Percentiles rank a stretch among this genome's conserved stretches.
phyloP scores from a whole-genome alignment of 1,140 invertebrate genomes.

The Formica exsecta region DNA sequence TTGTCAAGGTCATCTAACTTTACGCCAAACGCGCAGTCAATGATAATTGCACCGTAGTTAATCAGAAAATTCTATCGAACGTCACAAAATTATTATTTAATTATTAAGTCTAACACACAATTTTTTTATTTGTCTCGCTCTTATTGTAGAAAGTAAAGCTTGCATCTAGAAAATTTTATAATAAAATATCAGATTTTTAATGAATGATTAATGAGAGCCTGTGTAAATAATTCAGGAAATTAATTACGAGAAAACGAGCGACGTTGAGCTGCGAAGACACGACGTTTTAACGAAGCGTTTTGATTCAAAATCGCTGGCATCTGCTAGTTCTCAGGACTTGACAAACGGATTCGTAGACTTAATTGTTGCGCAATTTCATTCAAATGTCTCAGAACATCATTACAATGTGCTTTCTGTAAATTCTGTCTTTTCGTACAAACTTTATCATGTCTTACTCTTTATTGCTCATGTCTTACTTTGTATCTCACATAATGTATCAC shows the following conservation, averaged over 20 bases:
- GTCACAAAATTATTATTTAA: neutral
- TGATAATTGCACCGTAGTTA: neutral
- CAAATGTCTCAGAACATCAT: slow-evolving; percentile 12
- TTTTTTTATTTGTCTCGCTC: neutral
- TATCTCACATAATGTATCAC: slow-evolving; percentile 1
- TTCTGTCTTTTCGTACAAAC: neutral
- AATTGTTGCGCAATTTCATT: slow-evolving; percentile 66
- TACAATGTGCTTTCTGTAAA: neutral
- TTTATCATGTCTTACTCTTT: neutral
- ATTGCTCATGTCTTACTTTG: neutral
- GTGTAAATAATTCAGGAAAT: slow-evolving; percentile 20
- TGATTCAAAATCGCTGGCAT: slow-evolving; percentile 57
- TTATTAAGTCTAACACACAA: neutral
- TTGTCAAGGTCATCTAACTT: neutral
- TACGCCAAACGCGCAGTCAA: neutral
- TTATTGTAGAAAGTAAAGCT: neutral
- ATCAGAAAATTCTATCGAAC: neutral
- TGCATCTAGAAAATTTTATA: neutral
- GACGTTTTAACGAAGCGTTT: slow-evolving; percentile 46
- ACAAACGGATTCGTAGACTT: slow-evolving; percentile 62
- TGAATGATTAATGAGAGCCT: slow-evolving; percentile 14
- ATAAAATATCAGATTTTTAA: slow-evolving; percentile 23
- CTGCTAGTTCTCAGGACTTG: slow-evolving; percentile 59
- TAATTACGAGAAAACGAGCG: slow-evolving; percentile 10
- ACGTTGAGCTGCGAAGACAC: neutral